phyloP scores from a whole-genome alignment of 2,113 vertebrate species.

The Dicentrarchus labrax region DNA sequence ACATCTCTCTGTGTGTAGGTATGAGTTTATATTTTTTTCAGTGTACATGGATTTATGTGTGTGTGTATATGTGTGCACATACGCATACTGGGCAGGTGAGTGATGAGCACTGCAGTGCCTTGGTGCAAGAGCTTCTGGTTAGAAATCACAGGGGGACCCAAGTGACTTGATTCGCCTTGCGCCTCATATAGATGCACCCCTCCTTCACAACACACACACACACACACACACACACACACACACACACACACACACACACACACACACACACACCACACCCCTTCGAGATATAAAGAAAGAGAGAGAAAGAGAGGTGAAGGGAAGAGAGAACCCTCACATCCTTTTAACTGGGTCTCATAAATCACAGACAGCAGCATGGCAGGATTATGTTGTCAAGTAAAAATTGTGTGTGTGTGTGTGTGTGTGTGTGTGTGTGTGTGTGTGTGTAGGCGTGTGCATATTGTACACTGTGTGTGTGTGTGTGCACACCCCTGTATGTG shows the following conservation, averaged over 20 bases:
- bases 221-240: constrained; percentile 28
- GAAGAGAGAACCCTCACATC: constrained; percentile 62
- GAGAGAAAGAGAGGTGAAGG: constrained; percentile 27
- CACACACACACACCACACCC: too few species aligned
- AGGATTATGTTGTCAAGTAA: constrained; percentile 79
- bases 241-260: background rate
- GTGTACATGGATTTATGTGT: background rate
- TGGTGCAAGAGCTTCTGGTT: constrained; percentile 67
- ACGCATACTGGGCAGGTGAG: constrained; percentile 42
- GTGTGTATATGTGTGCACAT: constrained; percentile 10
- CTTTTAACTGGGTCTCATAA: constrained; percentile 79
- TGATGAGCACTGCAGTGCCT: constrained; percentile 76
- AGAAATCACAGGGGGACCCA: constrained; percentile 67
- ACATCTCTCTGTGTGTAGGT: background rate
- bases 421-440: constrained; percentile 15
- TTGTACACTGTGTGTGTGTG: constrained; percentile 18
- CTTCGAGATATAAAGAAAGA: constrained; percentile 42
- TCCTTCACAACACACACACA: constrained; percentile 23
- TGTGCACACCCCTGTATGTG: constrained; percentile 8
- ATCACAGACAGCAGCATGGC: constrained; percentile 74
- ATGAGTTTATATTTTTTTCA: background rate
- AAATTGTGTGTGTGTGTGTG: constrained; percentile 41
- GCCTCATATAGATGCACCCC: constrained; percentile 54
- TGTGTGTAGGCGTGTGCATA: background rate
- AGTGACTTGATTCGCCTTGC: constrained; percentile 55